phyloP scores from a whole-genome alignment of 2,797 vertebrate species.

The Pipistrellus pygmaeus region DNA sequence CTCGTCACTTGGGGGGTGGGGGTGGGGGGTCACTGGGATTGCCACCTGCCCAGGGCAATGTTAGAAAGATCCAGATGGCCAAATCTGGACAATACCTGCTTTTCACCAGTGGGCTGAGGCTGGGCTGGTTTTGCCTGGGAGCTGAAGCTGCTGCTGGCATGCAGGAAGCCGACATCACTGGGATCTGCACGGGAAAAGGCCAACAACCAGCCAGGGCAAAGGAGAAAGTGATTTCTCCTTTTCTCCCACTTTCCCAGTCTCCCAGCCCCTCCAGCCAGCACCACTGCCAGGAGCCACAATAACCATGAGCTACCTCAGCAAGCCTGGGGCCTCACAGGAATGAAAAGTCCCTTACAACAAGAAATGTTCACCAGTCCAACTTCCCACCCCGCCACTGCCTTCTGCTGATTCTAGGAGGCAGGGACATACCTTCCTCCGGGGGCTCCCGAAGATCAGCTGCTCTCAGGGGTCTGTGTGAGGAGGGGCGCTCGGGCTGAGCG shows the following conservation, averaged over 20 bases:
- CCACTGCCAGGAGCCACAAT: neutral
- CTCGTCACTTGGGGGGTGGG: neutral
- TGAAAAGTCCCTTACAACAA: neutral
- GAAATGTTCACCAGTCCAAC: neutral
- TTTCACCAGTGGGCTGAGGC: conserved; percentile 22
- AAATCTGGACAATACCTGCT: conserved; percentile 72
- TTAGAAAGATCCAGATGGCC: neutral
- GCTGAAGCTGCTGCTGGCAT: neutral
- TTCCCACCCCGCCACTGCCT: neutral
- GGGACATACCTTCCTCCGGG: conserved; percentile 69
- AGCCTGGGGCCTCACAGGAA: neutral
- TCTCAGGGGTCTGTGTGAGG: conserved; percentile 8
- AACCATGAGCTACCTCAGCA: conserved; percentile 27
- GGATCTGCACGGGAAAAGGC: conserved; percentile 54
- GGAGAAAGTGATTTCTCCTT: neutral
- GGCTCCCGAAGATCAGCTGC: neutral
- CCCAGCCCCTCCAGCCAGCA: neutral
- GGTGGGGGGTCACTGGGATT: neutral
- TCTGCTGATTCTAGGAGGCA: neutral
- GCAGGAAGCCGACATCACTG: conserved; percentile 44
- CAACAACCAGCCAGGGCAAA: neutral
- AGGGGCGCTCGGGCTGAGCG: neutral
- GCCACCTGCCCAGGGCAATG: neutral
- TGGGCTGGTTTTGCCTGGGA: conserved; percentile 9
- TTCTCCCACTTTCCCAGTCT: neutral